A percentile compares a stretch with the other conserved stretches of the same genome.
Evolutionary conservation across 2,113 vertebrate species (phyloP).

Genomic region (Gallinago paraguaiae): DNA sequence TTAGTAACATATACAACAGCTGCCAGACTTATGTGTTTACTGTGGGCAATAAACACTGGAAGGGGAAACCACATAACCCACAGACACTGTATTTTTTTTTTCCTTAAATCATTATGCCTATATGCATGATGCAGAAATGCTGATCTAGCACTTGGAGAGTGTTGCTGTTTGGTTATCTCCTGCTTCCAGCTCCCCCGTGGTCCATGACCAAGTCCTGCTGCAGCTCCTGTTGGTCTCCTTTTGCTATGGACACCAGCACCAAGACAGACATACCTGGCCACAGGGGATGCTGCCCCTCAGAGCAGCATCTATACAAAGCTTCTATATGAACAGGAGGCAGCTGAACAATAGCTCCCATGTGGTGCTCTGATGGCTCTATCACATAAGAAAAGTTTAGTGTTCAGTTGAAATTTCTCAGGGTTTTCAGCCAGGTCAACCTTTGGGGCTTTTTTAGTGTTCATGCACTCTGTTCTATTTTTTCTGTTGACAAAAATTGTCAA

Average conservation of each 20-base stretch:
- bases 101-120: background rate
- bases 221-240: background rate
- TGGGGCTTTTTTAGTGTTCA: background rate
- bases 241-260: background rate
- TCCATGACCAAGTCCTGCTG: background rate
- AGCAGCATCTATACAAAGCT: background rate
- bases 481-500: accelerated
- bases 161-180: background rate
- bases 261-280: background rate
- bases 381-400: background rate
- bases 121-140: background rate
- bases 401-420: background rate
- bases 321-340: background rate
- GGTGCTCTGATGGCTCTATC: background rate
- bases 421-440: background rate
- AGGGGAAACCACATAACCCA: background rate
- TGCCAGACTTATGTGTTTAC: background rate
- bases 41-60: background rate
- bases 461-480: background rate
- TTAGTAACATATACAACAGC: background rate
- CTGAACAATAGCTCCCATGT: background rate
- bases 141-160: background rate
- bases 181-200: background rate
- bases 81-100: background rate
- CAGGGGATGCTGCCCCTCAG: background rate